Evolutionary conservation across 2,888 invertebrate species (phyloP).

Genomic region (Nephrocerus scutellatus): DNA sequence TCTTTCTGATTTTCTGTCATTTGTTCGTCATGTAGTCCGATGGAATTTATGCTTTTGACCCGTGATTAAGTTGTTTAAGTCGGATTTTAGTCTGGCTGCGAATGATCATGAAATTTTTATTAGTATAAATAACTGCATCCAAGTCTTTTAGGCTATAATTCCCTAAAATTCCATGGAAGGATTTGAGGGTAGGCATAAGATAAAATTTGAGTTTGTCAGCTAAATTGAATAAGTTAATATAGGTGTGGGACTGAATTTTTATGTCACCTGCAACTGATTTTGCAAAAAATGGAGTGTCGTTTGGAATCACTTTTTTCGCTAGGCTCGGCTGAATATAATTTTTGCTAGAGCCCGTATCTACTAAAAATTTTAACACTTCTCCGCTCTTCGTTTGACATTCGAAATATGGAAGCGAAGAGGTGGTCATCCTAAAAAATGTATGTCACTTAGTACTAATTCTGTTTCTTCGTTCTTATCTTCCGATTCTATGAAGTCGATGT

Average conservation of each 20-base stretch:
- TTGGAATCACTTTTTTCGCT: constrained; percentile 1
- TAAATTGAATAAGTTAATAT: constrained; percentile 2
- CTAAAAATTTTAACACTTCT: constrained; percentile 1
- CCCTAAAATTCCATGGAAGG: constrained; percentile 1
- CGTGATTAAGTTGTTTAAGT: too few relatives aligned
- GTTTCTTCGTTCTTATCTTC: not conserved
- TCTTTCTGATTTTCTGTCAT: constrained; percentile 8
- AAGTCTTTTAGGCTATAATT: constrained; percentile 2
- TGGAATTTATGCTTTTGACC: not conserved
- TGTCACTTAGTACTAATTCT: too few relatives aligned
- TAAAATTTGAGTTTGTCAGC: constrained; percentile 1
- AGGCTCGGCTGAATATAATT: not conserved
- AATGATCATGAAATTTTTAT: not conserved
- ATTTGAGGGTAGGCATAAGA: not conserved
- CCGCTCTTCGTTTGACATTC: constrained; percentile 4
- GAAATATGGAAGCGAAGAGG: constrained; percentile 9
- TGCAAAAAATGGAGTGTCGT: constrained; percentile 1
- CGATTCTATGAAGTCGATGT: too few relatives aligned
- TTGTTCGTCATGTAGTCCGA: constrained; percentile 2
- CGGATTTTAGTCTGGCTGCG: not conserved
- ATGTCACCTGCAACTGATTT: constrained; percentile 1
- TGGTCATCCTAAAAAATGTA: constrained; percentile 9
- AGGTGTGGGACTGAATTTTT: not conserved
- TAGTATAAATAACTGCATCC: constrained; percentile 1
- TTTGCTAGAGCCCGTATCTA: constrained; percentile 2